Conservation (phyloP, 1,140 invertebrate species). For the Pseudoatta argentina region DNA sequence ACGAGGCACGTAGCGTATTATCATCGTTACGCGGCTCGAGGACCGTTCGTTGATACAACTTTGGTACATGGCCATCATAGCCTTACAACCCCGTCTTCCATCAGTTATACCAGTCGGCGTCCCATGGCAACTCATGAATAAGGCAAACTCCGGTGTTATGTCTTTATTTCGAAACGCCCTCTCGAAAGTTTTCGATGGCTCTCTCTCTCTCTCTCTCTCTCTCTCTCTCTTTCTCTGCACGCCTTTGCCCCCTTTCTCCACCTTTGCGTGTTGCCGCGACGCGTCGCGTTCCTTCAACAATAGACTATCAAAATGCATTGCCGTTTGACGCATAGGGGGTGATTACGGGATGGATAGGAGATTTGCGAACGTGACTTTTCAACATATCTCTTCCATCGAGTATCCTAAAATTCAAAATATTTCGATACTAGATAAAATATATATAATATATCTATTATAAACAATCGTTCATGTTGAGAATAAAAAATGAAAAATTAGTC, state of each 20-base stretch:
- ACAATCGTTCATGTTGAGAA: not conserved
- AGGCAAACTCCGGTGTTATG: slow-evolving; percentile 77
- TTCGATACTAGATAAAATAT: not conserved
- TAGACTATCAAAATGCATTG: slow-evolving; percentile 76
- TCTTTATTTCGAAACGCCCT: slow-evolving; percentile 77
- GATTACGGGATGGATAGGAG: slow-evolving; percentile 7
- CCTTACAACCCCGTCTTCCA: slow-evolving; percentile 76
- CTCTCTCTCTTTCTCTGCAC: not conserved
- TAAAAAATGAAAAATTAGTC: not conserved
- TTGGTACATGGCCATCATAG: slow-evolving; percentile 77
- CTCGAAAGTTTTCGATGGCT: slow-evolving; percentile 75
- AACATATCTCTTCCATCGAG: not conserved
- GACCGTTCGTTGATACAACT: slow-evolving; percentile 78
- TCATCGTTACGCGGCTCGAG: slow-evolving; percentile 75
- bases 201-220: not conserved
- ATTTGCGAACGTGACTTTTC: slow-evolving; percentile 53
- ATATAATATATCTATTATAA: not conserved
- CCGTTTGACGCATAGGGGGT: slow-evolving; percentile 50
- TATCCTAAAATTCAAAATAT: not conserved
- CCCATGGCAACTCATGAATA: slow-evolving; percentile 78
- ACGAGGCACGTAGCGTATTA: slow-evolving; percentile 79
- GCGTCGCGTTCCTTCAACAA: slow-evolving; percentile 68
- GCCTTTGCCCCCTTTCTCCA: not conserved
- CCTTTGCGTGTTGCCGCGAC: not conserved
- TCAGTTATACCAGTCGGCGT: slow-evolving; percentile 73